Evolutionary conservation across 2,113 vertebrate genomes (phyloP), one percentile per base, ranked within the genome.

Genomic region (Hoplias malabaricus): DNA sequence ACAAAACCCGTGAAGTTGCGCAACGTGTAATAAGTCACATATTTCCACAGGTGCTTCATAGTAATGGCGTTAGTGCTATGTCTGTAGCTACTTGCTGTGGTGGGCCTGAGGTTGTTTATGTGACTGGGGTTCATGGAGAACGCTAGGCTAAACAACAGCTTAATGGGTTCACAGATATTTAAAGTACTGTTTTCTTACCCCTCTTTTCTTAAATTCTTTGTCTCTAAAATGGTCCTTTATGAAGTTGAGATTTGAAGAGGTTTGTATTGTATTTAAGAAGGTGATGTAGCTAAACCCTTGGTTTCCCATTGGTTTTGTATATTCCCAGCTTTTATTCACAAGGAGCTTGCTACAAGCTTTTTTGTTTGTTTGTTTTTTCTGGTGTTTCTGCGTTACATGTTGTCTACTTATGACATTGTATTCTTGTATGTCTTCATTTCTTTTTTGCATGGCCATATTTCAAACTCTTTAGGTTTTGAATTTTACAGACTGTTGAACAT

Each of bases 21-120:
- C 69, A 71, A 61, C 21, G 16, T 33, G 2, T n/a, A 56, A 16
- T 13, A 29, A 36, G 12, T 2, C 31, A 7, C 29, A 16, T 68
- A 34, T 72, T 66, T 70, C 16, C 16, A 53, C 77, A 79, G 72
- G 77, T 76, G 77, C 48, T 57, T 16, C 0, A n/a, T 21, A 0
- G 9, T 42, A 40, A 59, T 69, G 61, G 43, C 43, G 77, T 48
- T 33, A 19, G 36, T 1, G 6, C 54, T 21, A 25, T 19, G 48
- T 25, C n/a, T 40, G 40, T 19, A 12, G 19, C 25, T 77, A 29
- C 76, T 33, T 25, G 29, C 48, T 27, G 9, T 38, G 42, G 16
- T 31, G 46, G 14, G 12, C 2, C 4, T 36, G 6, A 34, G 0
- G 21, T 1, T 23, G 62, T 33, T 61, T 23, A 21, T 61, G 13